Base-by-base conservation (phyloP, 2,888 invertebrate genomes). In the Salticus scenicus region DNA sequence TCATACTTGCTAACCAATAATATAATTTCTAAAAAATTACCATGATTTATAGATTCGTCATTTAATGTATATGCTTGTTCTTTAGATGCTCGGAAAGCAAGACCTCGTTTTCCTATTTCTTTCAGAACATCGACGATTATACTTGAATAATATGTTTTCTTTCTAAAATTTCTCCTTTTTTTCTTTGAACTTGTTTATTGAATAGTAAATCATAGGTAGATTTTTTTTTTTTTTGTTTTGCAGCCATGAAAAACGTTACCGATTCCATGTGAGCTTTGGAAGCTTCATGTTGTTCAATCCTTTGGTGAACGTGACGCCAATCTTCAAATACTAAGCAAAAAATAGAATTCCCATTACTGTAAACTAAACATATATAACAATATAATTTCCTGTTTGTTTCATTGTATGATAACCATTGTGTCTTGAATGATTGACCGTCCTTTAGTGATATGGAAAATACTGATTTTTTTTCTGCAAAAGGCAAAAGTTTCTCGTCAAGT, bases 281-380 rank as follows among this genome's bases (percentile, higher is more conserved):
- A 17, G 28, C 12, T 2, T 67, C 28, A 28, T 17, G 67, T 8
- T 67, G 14, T n/a, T 30, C 27, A 10, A 67, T n/a, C 10, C 67
- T 67, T 67, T 67, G 67, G 28, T 67, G 67, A 67, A 28, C 67
- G 12, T 67, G 67, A 1, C n/a, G 24, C 67, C 67, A 28, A 30
- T 67, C 67, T 17, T 28, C n/a, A 28, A 67, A 67, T 8, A 12
- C 67, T 67, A 1, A 67, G n/a, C 67, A 67, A 67, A 67, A 67
- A n/a, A 27, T 28, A 1, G 67, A 67, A 5, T 14, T 24, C 0
- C 30, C 67, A 67, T 5, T 67, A 30, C 0, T 31, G n/a, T 27
- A 67, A 12, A 28, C 67, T 17, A 67, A 17, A n/a, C 67, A 67
- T 28, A 67, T 20, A 67, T 4, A 67, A 67, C 67, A 67, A 30